phyloP scores from a whole-genome alignment of 2,113 vertebrate species.

The Varanus komodoensis region DNA sequence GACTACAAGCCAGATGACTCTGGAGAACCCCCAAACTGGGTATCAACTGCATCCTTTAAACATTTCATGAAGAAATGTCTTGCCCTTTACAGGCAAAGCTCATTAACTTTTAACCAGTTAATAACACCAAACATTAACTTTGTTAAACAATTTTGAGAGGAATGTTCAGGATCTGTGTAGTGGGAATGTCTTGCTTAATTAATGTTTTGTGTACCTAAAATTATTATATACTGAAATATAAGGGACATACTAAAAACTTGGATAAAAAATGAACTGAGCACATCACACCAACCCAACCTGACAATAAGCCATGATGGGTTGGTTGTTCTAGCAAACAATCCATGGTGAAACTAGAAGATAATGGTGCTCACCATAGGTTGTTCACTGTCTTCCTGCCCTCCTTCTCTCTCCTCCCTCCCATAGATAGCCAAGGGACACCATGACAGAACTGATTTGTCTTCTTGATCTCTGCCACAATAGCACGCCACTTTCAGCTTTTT shows the following conservation, averaged over 20 bases:
- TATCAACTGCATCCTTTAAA: conserved; percentile 56
- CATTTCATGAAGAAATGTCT: not conserved
- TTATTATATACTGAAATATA: conserved; percentile 43
- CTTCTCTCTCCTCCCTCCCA: no score
- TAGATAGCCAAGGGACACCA: no score
- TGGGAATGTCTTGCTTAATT: conserved; percentile 39
- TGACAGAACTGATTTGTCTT: no score
- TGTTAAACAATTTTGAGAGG: conserved; percentile 60
- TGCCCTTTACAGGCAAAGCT: conserved; percentile 27
- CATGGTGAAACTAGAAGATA: no score
- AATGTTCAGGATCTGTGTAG: conserved; percentile 62
- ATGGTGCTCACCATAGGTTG: no score
- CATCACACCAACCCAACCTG: no score
- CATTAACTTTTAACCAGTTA: conserved; percentile 59
- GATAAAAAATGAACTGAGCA: not conserved
- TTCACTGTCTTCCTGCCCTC: no score
- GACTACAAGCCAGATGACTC: not conserved
- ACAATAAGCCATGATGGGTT: no score
- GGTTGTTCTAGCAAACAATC: no score
- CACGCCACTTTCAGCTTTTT: no score
- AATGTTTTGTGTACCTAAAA: not conserved
- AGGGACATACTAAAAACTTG: conserved; percentile 50
- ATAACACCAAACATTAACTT: conserved; percentile 63
- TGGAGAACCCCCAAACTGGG: not conserved
- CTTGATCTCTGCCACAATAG: no score